Percentiles rank a stretch among this genome's conserved stretches.
These are phyloP conservation scores for Lutjanus argentimaculatus DNA, from an alignment of 2,797 vertebrate genomes.

Conservation along the genomic window DNA sequence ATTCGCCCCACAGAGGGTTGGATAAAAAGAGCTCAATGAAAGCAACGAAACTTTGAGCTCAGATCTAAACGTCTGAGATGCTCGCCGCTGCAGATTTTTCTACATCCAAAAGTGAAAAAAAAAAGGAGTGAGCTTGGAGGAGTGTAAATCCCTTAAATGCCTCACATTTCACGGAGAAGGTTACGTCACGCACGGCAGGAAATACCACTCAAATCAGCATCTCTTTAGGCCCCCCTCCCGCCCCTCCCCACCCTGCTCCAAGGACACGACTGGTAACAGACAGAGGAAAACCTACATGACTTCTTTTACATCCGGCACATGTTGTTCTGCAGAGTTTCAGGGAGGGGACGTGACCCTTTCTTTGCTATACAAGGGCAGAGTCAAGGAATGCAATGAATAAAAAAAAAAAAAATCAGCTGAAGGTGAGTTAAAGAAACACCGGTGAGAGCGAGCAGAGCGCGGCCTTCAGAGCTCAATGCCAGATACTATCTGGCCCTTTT, in stretches of 20 bases:
- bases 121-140: fast-evolving
- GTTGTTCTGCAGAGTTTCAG: constrained; percentile 35
- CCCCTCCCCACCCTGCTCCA: neutral
- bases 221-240: neutral
- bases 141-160: constrained; percentile 40
- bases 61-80: neutral
- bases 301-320: constrained; percentile 46
- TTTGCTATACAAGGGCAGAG: constrained; percentile 47
- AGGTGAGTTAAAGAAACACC: constrained; percentile 11
- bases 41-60: neutral
- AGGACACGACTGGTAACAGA: constrained; percentile 38
- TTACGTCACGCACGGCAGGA: constrained; percentile 69
- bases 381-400: constrained; percentile 20
- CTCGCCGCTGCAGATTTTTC: neutral
- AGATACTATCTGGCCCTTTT: too few species aligned
- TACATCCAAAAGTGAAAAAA: neutral
- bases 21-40: constrained; percentile 40
- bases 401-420: constrained; percentile 18
- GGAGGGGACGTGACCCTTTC: constrained; percentile 29
- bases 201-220: constrained; percentile 69
- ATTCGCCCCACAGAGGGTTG: constrained; percentile 43
- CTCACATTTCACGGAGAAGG: constrained; percentile 44
- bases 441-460: neutral
- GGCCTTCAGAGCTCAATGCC: neutral
- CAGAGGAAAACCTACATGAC: constrained; percentile 45